Evolutionary conservation across 1,140 invertebrate genomes (phyloP), one percentile per base, ranked within the genome.

Genomic region (Oppia nitens): DNA sequence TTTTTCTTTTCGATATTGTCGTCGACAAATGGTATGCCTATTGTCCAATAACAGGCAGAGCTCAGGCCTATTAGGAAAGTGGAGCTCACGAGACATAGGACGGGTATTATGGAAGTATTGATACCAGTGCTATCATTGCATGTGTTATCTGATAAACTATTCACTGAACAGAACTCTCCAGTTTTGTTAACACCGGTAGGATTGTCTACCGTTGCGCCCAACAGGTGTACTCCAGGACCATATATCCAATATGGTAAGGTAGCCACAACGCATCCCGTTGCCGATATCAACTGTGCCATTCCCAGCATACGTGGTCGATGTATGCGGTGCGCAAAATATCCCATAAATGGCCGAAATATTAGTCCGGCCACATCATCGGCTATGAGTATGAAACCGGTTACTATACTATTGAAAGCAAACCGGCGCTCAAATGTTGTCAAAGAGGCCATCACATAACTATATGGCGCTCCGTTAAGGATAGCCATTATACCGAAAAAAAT

Each of bases 401-500:
- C 81, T 68, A 79, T 78, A 11, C 81, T 84, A 0, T 82, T 81
- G 65, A 86, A 84, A 65, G 82, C 83, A 67, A 84, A 87, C 62
- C 83, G 75, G 65, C 85, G 85, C 67, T 87, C 83, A 27, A 87
- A 73, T 0, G 83, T 87, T 40, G 83, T 83, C 49, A 86, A 47
- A 17, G 29, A 29, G 25, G 59, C 6, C 47, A 47, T 14, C 45
- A 14, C 14, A 14, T 14, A 14, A 14, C 14, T 14, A n/a, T n/a
- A 14, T 14, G 45, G 14, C 45, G n/a, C n/a, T n/a, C 14, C 14
- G 14, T 47, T 14, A n/a, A 47, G 14, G 45, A 47, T n/a, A n/a
- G 14, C 45, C 14, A 47, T 47, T n/a, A 47, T 14, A n/a, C 45
- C 14, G 45, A 47, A 14, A n/a, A 14, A 14, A n/a, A 47, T 47